Evolutionary conservation across 2,888 invertebrate genomes (phyloP), one percentile per base, ranked within the genome.

Genomic region (Lasioglossum pauxillum): DNA sequence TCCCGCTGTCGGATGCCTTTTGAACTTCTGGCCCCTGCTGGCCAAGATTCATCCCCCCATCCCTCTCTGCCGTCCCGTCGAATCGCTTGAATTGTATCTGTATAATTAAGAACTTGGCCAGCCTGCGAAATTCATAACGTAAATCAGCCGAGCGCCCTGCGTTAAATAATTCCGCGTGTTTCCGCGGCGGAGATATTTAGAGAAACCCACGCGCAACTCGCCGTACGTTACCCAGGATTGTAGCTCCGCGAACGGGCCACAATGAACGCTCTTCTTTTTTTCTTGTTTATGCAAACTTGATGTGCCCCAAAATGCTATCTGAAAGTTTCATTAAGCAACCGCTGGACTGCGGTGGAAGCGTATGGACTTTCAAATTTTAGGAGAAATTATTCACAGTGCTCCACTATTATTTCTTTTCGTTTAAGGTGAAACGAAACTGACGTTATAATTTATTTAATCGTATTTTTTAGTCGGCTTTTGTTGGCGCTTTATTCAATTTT

Each of bases 1-100:
- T 46, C 31, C 5, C 78, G 23, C 69, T 71, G 71, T 41, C 60
- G 53, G 75, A 78, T 75, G 53, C 76, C 73, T 74, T 67, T 73
- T 35, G 14, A 72, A 60, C 64, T 78, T 57, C 14, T 67, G 38
- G 41, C 44, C 53, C 53, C 23, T 14, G 69, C 71, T 35, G 44
- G 27, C 46, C 57, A 72, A 74, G 72, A 71, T 19, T 23, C 27
- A 0, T 7, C 31, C 31, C 16, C 1, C 27, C 49, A 19, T 5
- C 19, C 0, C 7, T 23, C 49, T 23, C 5, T 19, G 23, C 23
- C 2, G 2, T 23, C 19, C 19, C 31, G 49, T 31, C 23, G 49
- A 41, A 76, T 46, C 69, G 53, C 49, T 38, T 38, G 49, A 81
- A 81, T 49, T 73, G 44, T 76, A 53, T 64, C 49, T 31, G 38